These are phyloP conservation scores for Cephalopholis sonnerati DNA, from an alignment of 2,113 vertebrate species.

Conservation along the genomic window DNA sequence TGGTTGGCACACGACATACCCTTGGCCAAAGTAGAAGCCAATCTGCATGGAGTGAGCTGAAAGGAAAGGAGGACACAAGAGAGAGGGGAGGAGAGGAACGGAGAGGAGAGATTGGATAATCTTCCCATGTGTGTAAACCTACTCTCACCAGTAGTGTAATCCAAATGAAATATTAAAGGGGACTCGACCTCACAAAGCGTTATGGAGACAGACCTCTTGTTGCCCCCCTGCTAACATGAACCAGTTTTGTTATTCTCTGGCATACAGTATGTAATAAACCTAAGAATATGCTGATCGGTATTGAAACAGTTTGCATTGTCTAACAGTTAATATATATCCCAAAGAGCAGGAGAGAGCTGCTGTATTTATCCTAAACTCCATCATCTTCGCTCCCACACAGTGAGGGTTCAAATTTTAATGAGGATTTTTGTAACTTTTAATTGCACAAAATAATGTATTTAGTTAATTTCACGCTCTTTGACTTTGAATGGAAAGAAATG, in stretches of 20 bases:
- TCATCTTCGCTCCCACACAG: too few species aligned
- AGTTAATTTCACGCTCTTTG: background rate
- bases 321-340: background rate
- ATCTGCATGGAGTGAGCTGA: constrained; percentile 65
- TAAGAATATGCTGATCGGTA: background rate
- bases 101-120: constrained; percentile 34
- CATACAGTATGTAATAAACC: background rate
- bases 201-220: constrained; percentile 26
- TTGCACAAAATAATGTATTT: background rate
- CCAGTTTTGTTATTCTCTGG: background rate
- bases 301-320: background rate
- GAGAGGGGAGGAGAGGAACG: constrained; percentile 30
- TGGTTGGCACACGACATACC: constrained; percentile 54
- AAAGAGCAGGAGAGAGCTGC: too few species aligned
- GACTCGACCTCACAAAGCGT: constrained; percentile 28
- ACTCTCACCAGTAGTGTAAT: constrained; percentile 30
- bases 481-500: background rate
- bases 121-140: constrained; percentile 34
- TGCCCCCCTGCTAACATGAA: constrained; percentile 20
- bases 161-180: constrained; percentile 59
- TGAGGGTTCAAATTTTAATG: background rate
- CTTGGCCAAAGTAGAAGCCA: constrained; percentile 68
- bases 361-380: background rate
- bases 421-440: background rate
- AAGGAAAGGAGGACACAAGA: constrained; percentile 43